phyloP scores from a whole-genome alignment of 2,113 vertebrate species.

The Mus spicilegus region DNA sequence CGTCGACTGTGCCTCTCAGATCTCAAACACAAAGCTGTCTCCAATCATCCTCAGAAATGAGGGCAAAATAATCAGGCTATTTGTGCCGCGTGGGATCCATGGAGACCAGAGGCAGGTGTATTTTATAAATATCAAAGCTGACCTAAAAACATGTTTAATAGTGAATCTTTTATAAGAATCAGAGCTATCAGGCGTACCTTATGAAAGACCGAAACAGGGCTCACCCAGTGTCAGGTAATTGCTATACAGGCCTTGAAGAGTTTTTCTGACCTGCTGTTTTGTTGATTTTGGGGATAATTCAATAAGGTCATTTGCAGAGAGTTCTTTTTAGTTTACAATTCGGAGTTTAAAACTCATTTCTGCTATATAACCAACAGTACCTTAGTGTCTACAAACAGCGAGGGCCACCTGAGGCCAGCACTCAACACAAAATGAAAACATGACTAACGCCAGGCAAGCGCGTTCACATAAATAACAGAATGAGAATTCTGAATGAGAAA shows the following conservation, averaged over 20 bases:
- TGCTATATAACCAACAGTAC: conserved; percentile 36
- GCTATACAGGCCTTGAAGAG: conserved; percentile 65
- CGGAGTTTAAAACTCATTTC: conserved; percentile 50
- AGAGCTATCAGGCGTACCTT: conserved; percentile 59
- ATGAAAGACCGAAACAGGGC: conserved; percentile 65
- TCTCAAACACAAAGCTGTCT: not conserved
- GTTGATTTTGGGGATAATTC: conserved; percentile 74
- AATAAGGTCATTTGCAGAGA: conserved; percentile 26
- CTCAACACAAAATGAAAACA: conserved; percentile 50
- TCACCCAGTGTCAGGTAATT: conserved; percentile 70
- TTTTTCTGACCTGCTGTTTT: conserved; percentile 60
- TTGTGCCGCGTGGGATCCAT: not conserved
- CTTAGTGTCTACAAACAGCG: conserved; percentile 41
- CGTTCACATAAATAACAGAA: conserved; percentile 70
- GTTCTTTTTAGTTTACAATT: rapidly evolving
- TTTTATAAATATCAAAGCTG: conserved; percentile 61
- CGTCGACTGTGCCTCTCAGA: not conserved
- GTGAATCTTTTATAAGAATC: conserved; percentile 63
- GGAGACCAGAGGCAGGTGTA: conserved; percentile 34
- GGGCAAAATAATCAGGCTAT: conserved; percentile 59
- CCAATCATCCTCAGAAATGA: not conserved
- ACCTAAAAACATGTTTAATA: conserved; percentile 63
- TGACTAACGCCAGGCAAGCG: conserved; percentile 67
- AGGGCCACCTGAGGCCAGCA: conserved; percentile 72
- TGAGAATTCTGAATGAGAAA: conserved; percentile 64